Evolutionary conservation across 2,797 vertebrate species (phyloP).

Genomic region (Gallinago stenura): DNA sequence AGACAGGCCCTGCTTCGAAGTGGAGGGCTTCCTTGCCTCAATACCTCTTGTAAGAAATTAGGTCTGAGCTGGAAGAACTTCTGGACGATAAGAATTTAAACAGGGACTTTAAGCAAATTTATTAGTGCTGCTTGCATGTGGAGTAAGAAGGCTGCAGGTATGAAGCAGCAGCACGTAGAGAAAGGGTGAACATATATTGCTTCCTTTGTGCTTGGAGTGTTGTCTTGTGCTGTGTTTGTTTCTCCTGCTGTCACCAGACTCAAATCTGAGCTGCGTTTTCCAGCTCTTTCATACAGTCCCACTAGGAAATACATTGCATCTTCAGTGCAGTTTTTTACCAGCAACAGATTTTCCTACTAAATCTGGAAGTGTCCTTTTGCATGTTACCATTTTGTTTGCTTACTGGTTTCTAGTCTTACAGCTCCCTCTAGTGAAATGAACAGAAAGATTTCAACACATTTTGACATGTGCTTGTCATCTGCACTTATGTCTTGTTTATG

Average conservation of each 20-base stretch:
- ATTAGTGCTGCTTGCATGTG: background rate
- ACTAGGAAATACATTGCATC: background rate
- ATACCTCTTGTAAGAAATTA: background rate
- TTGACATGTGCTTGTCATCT: background rate
- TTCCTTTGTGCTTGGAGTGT: background rate
- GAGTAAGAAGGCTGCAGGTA: background rate
- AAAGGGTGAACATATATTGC: background rate
- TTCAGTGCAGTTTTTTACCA: background rate
- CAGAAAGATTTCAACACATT: background rate
- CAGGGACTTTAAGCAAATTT: background rate
- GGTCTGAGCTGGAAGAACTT: background rate
- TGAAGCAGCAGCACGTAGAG: background rate
- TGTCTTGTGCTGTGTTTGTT: background rate
- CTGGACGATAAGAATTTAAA: background rate
- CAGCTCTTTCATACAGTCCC: background rate
- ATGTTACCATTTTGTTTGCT: background rate
- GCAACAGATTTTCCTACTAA: background rate
- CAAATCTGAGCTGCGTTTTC: background rate
- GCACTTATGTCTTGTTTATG: background rate
- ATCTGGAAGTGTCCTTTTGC: background rate
- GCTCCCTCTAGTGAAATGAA: slow-evolving; percentile 53
- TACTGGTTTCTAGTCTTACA: background rate
- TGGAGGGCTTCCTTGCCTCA: background rate
- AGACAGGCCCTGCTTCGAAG: background rate
- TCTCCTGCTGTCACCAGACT: background rate